Conservation (phyloP, 2,797 vertebrate species). For the Pempheris klunzingeri region DNA sequence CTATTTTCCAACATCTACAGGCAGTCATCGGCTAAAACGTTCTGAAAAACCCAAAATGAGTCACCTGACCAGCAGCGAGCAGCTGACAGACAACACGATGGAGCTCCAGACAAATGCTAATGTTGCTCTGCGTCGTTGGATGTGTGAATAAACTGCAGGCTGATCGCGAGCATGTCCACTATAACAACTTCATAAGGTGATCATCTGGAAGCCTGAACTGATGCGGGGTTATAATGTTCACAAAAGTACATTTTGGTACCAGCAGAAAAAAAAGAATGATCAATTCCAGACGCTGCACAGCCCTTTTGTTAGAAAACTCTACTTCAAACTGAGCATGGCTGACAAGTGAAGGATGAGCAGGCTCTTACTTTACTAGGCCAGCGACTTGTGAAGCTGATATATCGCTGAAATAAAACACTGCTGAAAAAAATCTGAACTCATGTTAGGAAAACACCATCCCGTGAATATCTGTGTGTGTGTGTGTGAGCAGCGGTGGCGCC, state of each 20-base stretch:
- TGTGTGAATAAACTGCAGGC: background rate
- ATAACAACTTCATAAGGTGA: background rate
- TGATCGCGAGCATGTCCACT: background rate
- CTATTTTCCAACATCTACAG: background rate
- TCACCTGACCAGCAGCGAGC: background rate
- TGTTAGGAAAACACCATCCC: background rate
- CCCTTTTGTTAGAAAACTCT: background rate
- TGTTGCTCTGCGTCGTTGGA: background rate
- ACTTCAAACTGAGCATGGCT: background rate
- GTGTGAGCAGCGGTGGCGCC: background rate
- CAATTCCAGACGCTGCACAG: background rate
- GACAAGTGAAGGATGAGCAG: background rate
- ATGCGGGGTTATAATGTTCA: background rate
- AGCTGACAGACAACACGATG: background rate
- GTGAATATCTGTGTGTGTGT: background rate
- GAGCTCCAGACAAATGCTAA: background rate
- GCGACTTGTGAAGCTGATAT: background rate
- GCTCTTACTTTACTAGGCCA: background rate
- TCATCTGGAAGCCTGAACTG: no score
- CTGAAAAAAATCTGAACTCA: background rate
- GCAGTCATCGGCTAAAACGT: background rate
- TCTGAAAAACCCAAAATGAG: background rate
- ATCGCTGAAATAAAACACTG: constrained; percentile 3
- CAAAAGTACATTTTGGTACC: background rate
- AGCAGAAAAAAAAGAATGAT: background rate